These are phyloP conservation scores for Corythucha ciliata DNA, from an alignment of 2,888 invertebrate species.

Conservation along the genomic window DNA sequence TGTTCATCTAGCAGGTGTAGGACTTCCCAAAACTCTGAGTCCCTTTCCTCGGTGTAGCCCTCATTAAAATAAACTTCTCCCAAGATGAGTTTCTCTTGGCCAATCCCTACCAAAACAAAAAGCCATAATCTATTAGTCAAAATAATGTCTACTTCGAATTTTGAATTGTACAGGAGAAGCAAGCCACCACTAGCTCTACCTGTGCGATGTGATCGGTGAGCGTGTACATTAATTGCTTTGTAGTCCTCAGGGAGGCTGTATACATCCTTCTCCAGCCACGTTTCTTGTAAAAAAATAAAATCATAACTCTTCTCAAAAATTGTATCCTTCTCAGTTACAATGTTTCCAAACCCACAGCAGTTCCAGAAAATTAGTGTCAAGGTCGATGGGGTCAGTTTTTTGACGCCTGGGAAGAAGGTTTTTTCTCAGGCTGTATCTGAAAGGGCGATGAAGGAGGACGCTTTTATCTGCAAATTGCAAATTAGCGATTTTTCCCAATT, in stretches of 20 bases:
- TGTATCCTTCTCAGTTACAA: not conserved
- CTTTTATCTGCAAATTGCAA: too few relatives aligned
- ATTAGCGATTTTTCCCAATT: too few relatives aligned
- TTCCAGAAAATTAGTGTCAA: not conserved
- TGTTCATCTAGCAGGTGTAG: not conserved
- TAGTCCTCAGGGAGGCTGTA: not conserved
- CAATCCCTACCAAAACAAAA: not conserved
- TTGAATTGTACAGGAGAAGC: not conserved
- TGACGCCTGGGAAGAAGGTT: not conserved
- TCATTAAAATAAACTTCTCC: conserved; percentile 6
- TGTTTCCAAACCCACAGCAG: not conserved
- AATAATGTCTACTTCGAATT: not conserved
- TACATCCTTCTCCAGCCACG: not conserved
- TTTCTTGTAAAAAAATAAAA: conserved; percentile 10
- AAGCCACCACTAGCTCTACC: conserved; percentile 15
- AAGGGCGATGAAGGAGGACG: too few relatives aligned
- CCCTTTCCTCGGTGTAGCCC: not conserved
- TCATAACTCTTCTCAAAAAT: not conserved
- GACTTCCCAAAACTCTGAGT: not conserved
- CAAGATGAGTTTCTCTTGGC: not conserved
- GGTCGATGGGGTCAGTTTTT: not conserved
- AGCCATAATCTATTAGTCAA: not conserved
- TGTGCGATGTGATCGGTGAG: not conserved
- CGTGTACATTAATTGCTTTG: not conserved
- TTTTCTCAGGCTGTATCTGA: too few relatives aligned